phyloP scores from a whole-genome alignment of 2,888 invertebrate species.

The Xanthorhoe designata region DNA sequence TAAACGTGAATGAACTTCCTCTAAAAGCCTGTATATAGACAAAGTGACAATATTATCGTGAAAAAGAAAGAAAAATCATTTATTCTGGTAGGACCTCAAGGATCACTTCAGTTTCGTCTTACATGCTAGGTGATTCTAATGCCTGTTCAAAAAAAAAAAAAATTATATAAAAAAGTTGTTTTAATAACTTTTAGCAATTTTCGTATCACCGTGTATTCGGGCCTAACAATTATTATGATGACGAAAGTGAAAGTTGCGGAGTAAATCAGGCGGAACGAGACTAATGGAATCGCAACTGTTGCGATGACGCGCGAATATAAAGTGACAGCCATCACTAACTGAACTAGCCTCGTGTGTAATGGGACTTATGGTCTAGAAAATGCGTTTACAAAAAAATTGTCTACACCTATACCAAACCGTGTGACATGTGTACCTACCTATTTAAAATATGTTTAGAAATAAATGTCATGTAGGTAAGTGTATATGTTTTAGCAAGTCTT shows the following conservation, averaged over 20 bases:
- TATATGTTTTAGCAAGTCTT: no score
- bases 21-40: no score
- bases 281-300: conserved; percentile 67
- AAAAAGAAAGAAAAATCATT: no score
- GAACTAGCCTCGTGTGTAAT: background rate
- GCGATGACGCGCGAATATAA: conserved; percentile 41
- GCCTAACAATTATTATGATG: conserved; percentile 39
- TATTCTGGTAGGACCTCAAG: no score
- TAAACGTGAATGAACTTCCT: no score
- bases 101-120: no score
- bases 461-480: no score
- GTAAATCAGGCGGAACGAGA: conserved; percentile 70
- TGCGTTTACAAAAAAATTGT: background rate
- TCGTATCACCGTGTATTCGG: conserved; percentile 26
- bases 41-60: no score
- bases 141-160: conserved; percentile 1
- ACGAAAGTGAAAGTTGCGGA: conserved; percentile 49
- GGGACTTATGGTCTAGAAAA: conserved; percentile 1
- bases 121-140: no score
- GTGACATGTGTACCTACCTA: no score
- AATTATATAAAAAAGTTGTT: background rate
- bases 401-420: no score
- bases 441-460: no score
- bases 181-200: conserved; percentile 1
- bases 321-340: conserved; percentile 12